These are phyloP conservation scores for Formicarius rufipectus DNA, from an alignment of 2,113 vertebrate species.

Conservation along the genomic window DNA sequence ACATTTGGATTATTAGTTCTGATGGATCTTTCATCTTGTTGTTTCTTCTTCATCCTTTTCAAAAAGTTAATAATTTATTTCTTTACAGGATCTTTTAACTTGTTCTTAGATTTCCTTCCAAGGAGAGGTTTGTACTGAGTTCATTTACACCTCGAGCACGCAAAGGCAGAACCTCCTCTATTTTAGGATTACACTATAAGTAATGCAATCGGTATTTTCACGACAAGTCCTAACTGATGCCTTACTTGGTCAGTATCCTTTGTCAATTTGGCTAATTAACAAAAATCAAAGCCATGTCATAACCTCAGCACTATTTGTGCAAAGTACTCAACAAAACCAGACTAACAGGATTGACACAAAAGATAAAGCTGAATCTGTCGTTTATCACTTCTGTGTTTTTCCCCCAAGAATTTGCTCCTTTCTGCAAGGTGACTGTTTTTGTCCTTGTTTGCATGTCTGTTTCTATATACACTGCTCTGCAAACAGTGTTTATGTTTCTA, in stretches of 20 bases:
- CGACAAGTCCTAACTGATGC: background rate
- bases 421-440: background rate
- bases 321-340: background rate
- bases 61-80: background rate
- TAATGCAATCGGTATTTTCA: background rate
- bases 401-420: background rate
- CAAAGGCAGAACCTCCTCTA: background rate
- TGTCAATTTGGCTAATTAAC: background rate
- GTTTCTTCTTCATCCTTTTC: background rate
- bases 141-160: background rate
- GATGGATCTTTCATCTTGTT: background rate
- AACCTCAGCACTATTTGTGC: background rate
- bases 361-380: background rate
- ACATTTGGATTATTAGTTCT: background rate
- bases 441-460: rapidly evolving
- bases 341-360: background rate
- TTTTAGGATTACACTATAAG: background rate
- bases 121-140: background rate
- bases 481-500: background rate
- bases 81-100: background rate
- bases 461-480: background rate
- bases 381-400: background rate
- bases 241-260: background rate
- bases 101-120: background rate
- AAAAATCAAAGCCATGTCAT: background rate